Conservation (phyloP, 1,140 invertebrate genomes). For the Eumeta japonica region DNA sequence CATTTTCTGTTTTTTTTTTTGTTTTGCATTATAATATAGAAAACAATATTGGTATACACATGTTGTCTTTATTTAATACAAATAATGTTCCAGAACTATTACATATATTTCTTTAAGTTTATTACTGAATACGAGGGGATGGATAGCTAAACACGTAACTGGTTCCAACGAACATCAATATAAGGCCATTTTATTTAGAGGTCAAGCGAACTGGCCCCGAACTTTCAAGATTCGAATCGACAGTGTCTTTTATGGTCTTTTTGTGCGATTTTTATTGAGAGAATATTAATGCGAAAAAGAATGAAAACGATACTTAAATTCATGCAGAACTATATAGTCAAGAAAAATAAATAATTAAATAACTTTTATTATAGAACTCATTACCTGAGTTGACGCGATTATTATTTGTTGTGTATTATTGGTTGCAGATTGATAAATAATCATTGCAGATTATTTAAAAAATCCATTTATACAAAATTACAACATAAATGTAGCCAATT, state of each 20-base stretch:
- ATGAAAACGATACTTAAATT: background rate
- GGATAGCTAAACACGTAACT: slow-evolving; percentile 12
- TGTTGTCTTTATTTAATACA: too few species aligned
- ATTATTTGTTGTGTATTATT: too few species aligned
- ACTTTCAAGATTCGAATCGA: slow-evolving; percentile 27
- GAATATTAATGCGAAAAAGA: background rate
- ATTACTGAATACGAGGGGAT: background rate
- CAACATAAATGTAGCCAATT: too few species aligned
- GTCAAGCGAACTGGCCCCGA: slow-evolving; percentile 32
- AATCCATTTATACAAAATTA: too few species aligned
- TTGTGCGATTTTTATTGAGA: background rate
- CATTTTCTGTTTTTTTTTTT: too few species aligned
- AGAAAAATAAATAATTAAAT: background rate
- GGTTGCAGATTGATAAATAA: too few species aligned
- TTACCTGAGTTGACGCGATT: background rate
- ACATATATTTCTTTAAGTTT: background rate
- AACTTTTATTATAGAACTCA: background rate
- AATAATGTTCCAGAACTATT: background rate
- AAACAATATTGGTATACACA: too few species aligned
- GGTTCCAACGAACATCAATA: slow-evolving; percentile 30
- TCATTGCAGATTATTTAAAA: too few species aligned
- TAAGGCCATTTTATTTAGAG: slow-evolving; percentile 45
- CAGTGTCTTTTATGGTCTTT: slow-evolving; percentile 7
- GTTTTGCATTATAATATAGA: too few species aligned
- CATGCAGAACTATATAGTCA: background rate